phyloP scores from a whole-genome alignment of 2,888 invertebrate species.

The Mystacides longicornis region DNA sequence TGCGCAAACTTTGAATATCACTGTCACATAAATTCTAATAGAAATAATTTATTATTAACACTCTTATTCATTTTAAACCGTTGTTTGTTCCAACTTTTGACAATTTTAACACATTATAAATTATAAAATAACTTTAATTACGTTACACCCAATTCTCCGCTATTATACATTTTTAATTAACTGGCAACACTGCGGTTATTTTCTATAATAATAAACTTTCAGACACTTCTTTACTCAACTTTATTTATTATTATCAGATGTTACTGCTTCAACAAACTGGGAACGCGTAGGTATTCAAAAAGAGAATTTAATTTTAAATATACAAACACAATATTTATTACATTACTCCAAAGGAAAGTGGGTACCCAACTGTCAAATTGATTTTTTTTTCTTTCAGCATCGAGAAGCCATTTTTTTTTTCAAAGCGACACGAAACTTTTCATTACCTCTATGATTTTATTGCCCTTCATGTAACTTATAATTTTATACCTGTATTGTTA shows the following conservation, averaged over 20 bases:
- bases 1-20: background rate
- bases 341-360: too few species aligned
- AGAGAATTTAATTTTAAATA: background rate
- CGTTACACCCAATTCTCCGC: constrained; percentile 14
- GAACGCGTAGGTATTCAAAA: background rate
- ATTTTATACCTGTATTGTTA: background rate
- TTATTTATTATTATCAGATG: background rate
- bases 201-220: background rate
- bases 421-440: too few species aligned
- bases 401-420: background rate
- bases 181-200: background rate
- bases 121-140: constrained; percentile 4
- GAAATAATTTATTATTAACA: background rate
- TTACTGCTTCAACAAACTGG: background rate
- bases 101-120: background rate
- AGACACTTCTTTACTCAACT: background rate
- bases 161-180: constrained; percentile 11
- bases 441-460: too few species aligned
- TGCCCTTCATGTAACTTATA: background rate
- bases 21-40: constrained; percentile 3
- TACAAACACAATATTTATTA: too few species aligned
- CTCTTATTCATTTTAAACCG: background rate
- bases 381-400: background rate
- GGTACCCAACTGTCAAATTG: background rate
- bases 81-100: background rate